Evolutionary conservation across 2,888 invertebrate species (phyloP).

Genomic region (Oxycera nigricornis): DNA sequence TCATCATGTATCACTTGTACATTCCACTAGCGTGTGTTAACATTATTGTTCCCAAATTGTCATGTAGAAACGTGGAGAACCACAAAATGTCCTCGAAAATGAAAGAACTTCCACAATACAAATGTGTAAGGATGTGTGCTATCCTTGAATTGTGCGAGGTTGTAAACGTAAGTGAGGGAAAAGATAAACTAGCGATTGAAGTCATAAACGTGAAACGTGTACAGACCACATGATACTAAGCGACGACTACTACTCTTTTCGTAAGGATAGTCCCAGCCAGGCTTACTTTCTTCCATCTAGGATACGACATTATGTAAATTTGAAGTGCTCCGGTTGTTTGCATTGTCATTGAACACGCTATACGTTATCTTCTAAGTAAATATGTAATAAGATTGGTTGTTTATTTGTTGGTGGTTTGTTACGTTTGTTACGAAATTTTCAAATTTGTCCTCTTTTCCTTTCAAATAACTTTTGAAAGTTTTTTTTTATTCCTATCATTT

Average conservation of each 20-base stretch:
- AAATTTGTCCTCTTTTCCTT: too few relatives aligned
- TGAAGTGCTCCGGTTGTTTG: neutral
- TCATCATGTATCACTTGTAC: neutral
- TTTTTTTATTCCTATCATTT: too few relatives aligned
- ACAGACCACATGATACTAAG: conserved; percentile 20
- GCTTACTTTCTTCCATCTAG: neutral
- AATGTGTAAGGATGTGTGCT: neutral
- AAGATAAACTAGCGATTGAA: conserved; percentile 28
- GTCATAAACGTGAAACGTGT: conserved; percentile 23
- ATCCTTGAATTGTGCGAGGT: neutral
- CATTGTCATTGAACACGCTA: neutral
- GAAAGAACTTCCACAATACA: neutral
- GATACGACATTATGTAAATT: conserved; percentile 15
- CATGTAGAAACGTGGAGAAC: neutral
- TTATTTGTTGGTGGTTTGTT: neutral
- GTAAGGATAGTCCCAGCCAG: neutral
- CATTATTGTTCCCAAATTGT: neutral
- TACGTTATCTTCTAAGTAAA: neutral
- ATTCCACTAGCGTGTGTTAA: neutral
- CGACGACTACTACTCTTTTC: conserved; percentile 10
- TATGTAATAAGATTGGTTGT: neutral
- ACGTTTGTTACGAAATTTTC: too few relatives aligned
- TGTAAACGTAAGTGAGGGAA: neutral
- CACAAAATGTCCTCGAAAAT: neutral
- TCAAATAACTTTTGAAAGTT: too few relatives aligned